Percentiles rank a stretch among this genome's conserved stretches.
Conservation (phyloP, 2,888 invertebrate genomes). For the Apodemia mormo region DNA sequence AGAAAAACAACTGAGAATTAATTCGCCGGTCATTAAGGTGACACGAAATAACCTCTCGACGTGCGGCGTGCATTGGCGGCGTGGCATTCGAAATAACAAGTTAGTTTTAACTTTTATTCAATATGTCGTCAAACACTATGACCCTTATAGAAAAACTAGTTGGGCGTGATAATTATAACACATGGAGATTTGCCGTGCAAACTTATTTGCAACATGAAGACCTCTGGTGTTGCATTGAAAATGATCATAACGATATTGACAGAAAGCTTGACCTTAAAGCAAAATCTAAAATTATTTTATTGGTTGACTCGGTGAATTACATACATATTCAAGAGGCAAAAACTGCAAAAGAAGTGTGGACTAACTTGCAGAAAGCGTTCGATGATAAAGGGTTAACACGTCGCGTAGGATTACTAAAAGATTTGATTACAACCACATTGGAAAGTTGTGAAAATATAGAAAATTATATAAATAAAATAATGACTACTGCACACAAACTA, state of each 20-base stretch:
- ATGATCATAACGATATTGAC: slow-evolving; percentile 15
- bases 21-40: slow-evolving; percentile 13
- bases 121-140: not conserved
- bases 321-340: slow-evolving; percentile 33
- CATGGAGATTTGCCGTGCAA: slow-evolving; percentile 39
- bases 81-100: too few relatives aligned
- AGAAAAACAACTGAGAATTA: too few relatives aligned
- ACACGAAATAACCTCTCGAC: too few relatives aligned
- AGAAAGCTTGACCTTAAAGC: not conserved
- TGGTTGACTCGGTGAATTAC: slow-evolving; percentile 34
- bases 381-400: slow-evolving; percentile 37
- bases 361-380: slow-evolving; percentile 27
- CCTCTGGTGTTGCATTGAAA: slow-evolving; percentile 31
- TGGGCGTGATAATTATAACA: slow-evolving; percentile 37
- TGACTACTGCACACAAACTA: slow-evolving; percentile 35
- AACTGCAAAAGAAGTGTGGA: slow-evolving; percentile 30
- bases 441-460: slow-evolving; percentile 32
- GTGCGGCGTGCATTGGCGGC: too few relatives aligned
- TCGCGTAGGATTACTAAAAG: slow-evolving; percentile 33
- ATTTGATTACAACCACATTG: slow-evolving; percentile 34
- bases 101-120: too few relatives aligned
- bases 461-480: slow-evolving; percentile 39
- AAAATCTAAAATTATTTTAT: slow-evolving; percentile 18
- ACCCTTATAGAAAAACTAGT: slow-evolving; percentile 33
- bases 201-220: slow-evolving; percentile 38